Evolutionary conservation across 1,140 invertebrate genomes (phyloP).

Genomic region (Phortica variegata): DNA sequence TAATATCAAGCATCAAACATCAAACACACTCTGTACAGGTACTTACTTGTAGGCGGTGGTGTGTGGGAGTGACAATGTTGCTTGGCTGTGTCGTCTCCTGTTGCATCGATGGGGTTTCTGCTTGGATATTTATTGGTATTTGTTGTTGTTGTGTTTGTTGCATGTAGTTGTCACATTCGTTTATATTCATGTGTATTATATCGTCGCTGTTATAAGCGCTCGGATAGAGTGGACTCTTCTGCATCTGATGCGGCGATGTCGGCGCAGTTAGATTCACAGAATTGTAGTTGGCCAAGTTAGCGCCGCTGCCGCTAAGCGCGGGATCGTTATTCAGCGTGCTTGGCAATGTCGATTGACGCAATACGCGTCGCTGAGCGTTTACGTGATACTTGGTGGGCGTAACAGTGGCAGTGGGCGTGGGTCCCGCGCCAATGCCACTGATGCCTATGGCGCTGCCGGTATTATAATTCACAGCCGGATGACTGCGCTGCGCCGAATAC

Average conservation of each 20-base stretch:
- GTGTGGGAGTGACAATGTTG: constrained; percentile 24
- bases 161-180: constrained; percentile 46
- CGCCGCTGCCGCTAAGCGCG: constrained; percentile 40
- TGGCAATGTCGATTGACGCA: constrained; percentile 53
- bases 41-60: constrained; percentile 35
- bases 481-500: constrained; percentile 26
- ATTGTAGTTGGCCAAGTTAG: constrained; percentile 48
- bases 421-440: constrained; percentile 17
- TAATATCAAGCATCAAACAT: too few relatives aligned
- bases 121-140: not conserved
- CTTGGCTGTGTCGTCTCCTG: constrained; percentile 24
- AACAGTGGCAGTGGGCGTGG: not conserved
- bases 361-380: constrained; percentile 43
- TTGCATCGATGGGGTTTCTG: constrained; percentile 10
- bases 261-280: constrained; percentile 49
- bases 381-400: constrained; percentile 42
- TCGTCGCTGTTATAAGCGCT: constrained; percentile 55
- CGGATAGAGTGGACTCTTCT: constrained; percentile 50
- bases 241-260: constrained; percentile 50
- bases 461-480: constrained; percentile 33
- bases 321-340: constrained; percentile 48
- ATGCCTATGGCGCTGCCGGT: constrained; percentile 48
- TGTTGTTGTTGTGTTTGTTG: constrained; percentile 28
- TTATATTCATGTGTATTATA: constrained; percentile 46
- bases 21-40: too few relatives aligned